Base-by-base conservation (phyloP, 2,888 invertebrate genomes). In the Barypeithes pellucidus region DNA sequence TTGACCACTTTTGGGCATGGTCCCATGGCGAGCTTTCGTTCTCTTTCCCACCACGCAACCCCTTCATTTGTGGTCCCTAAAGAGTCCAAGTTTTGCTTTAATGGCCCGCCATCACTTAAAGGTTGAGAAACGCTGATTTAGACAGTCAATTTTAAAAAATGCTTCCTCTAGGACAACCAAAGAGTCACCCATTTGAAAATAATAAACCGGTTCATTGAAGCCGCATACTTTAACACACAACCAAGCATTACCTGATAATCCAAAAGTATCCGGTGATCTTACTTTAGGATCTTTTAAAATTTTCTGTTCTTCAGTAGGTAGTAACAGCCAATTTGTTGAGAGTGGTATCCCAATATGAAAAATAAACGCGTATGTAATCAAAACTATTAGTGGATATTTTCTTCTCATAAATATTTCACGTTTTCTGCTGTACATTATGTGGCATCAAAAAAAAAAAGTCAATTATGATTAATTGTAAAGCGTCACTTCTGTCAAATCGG, bases 321-420 rank as follows among this genome's bases (percentile, higher is more conserved):
- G 45, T 24, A 70, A 52, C 4, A 75, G 22, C 41, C 39, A 60
- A n/a, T 67, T 43, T 50, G 65, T 75, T 20, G 66, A 14, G 0
- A n/a, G 39, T 22, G 71, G 73, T 18, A 77, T 67, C 11, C 68
- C 72, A 67, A 78, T 68, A 54, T 79, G 78, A 41, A 71, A 78
- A 8, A 77, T 57, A 52, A 73, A 70, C 22, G 77, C 65, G 8
- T 47, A 61, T 14, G 73, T 69, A 12, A 75, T 1, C 24, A 78
- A 9, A 0, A 63, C 62, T 14, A 73, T 16, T 12, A 73, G 12
- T 12, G 77, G 76, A 33, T 72, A 69, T 50, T 54, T 73, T 47
- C 63, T 75, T 62, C 72, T 69, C 29, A 29, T 29, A 33, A 75
- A 67, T 72, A 39, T 73, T 3, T 14, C 16, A 12, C 52, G 41